Conservation (phyloP, 2,888 invertebrate species). For the Ophion ventricosus region DNA sequence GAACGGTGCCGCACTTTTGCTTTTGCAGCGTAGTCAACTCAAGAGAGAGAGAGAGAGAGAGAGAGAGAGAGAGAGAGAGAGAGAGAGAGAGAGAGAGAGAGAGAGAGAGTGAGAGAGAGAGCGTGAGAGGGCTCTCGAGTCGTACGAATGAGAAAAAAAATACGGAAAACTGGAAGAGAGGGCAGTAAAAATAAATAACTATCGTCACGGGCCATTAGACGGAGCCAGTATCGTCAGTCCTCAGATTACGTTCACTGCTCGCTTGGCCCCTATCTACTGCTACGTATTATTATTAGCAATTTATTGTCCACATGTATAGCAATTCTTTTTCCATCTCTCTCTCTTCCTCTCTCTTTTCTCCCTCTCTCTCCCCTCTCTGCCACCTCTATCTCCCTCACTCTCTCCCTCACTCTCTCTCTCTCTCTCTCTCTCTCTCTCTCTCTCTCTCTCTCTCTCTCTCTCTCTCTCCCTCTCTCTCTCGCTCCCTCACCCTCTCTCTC, state of each 20-base stretch:
- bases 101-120: background rate
- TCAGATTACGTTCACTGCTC: conserved; percentile 51
- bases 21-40: conserved; percentile 1
- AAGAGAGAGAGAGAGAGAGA: background rate
- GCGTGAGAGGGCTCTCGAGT: background rate
- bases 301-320: conserved; percentile 7
- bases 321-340: background rate
- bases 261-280: background rate
- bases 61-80: background rate
- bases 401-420: background rate
- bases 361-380: no score
- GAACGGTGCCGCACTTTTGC: background rate
- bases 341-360: background rate
- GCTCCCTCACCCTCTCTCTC: background rate
- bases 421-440: background rate
- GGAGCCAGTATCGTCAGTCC: conserved; percentile 59
- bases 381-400: background rate
- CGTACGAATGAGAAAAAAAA: background rate
- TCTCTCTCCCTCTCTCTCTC: background rate
- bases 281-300: conserved; percentile 34
- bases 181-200: conserved; percentile 60
- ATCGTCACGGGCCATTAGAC: conserved; percentile 56
- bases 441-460: background rate
- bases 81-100: background rate
- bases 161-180: conserved; percentile 29